Conservation (phyloP, 2,888 invertebrate species). For the Augochlorella aurata region DNA sequence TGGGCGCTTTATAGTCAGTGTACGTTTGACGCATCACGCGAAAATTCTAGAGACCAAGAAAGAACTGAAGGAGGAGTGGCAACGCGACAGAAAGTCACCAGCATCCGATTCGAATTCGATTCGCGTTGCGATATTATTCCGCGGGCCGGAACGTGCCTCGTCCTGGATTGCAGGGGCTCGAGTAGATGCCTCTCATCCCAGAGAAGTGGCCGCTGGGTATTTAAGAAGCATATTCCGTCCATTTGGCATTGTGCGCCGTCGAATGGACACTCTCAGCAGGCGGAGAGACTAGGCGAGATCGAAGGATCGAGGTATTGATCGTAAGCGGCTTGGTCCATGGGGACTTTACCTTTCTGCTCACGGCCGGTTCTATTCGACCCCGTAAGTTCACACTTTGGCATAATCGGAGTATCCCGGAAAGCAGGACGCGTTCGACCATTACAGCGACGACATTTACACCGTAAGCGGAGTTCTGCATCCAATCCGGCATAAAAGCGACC, state of each 20-base stretch:
- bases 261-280: conserved; percentile 56
- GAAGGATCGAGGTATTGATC: conserved; percentile 76
- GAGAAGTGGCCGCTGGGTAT: conserved; percentile 58
- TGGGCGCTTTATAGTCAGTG: background rate
- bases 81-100: background rate
- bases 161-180: conserved; percentile 68
- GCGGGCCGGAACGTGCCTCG: conserved; percentile 70
- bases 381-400: conserved; percentile 74
- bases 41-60: background rate
- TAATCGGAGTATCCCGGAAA: conserved; percentile 70
- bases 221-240: conserved; percentile 66
- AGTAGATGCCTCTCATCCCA: conserved; percentile 49
- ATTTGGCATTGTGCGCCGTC: conserved; percentile 67
- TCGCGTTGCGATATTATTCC: conserved; percentile 53
- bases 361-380: conserved; percentile 66
- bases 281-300: conserved; percentile 58
- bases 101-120: conserved; percentile 37
- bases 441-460: conserved; percentile 61
- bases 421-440: conserved; percentile 64
- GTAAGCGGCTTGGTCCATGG: conserved; percentile 76
- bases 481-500: conserved; percentile 11
- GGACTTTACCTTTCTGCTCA: conserved; percentile 68
- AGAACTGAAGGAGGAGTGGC: background rate
- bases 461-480: conserved; percentile 22
- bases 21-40: background rate